Conservation (phyloP, 1,140 invertebrate species). For the Drosophila littoralis region DNA sequence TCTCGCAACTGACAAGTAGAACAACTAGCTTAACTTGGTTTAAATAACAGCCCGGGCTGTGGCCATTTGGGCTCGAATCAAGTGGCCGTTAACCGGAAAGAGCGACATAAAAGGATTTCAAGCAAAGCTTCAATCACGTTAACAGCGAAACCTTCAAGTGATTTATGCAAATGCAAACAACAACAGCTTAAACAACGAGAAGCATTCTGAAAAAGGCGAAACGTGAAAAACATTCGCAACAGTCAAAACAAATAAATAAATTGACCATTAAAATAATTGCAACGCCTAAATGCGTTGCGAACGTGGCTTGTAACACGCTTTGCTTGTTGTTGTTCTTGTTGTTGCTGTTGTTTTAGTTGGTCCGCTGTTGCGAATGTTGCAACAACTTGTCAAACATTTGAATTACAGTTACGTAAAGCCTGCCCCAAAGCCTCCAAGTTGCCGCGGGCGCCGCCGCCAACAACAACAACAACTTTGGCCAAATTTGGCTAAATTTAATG, state of each 20-base stretch:
- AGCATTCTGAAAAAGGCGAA: slow-evolving; percentile 77
- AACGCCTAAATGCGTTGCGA: slow-evolving; percentile 78
- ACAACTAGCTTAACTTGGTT: slow-evolving; percentile 6
- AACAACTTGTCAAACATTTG: slow-evolving; percentile 84
- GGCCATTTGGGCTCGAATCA: not conserved
- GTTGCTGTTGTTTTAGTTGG: slow-evolving; percentile 54
- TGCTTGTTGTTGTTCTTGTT: slow-evolving; percentile 52
- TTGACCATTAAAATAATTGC: slow-evolving; percentile 84
- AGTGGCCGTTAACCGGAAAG: slow-evolving; percentile 18
- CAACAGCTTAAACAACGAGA: slow-evolving; percentile 25
- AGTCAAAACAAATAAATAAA: slow-evolving; percentile 80
- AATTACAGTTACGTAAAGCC: slow-evolving; percentile 80
- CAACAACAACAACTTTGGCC: slow-evolving; percentile 45
- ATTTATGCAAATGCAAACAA: slow-evolving; percentile 65
- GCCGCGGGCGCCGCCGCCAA: slow-evolving; percentile 36
- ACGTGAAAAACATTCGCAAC: slow-evolving; percentile 49
- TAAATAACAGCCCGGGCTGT: not conserved
- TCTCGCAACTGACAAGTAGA: not conserved
- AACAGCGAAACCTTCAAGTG: slow-evolving; percentile 42
- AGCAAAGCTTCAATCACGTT: slow-evolving; percentile 73
- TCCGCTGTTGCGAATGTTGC: slow-evolving; percentile 67
- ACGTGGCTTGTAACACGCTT: slow-evolving; percentile 79
- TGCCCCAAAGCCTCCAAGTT: slow-evolving; percentile 26
- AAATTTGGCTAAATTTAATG: slow-evolving; percentile 83
- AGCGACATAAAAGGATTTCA: slow-evolving; percentile 57